Evolutionary conservation across 2,797 vertebrate genomes (phyloP).

Genomic region (Sebastes hubbsi): DNA sequence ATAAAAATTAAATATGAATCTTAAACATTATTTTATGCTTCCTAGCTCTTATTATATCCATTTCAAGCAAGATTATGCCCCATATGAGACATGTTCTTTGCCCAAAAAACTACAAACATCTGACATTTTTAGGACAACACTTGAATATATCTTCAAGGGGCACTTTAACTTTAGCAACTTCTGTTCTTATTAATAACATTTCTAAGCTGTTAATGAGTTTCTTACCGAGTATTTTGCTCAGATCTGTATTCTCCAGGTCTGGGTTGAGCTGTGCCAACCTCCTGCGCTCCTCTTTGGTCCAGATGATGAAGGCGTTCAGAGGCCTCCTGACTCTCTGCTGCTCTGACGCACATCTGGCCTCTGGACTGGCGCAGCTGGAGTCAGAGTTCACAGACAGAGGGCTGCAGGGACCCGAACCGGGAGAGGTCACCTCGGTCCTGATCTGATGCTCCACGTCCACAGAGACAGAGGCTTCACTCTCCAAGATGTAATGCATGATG

Average conservation of each 20-base stretch:
- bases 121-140: neutral
- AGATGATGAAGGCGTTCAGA: slow-evolving; percentile 88
- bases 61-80: neutral
- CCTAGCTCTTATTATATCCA: neutral
- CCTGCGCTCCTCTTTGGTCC: slow-evolving; percentile 87
- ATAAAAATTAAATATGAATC: too few species aligned
- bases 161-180: neutral
- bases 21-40: neutral
- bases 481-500: slow-evolving; percentile 71
- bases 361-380: slow-evolving; percentile 81
- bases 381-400: slow-evolving; percentile 80
- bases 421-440: slow-evolving; percentile 47
- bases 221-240: slow-evolving; percentile 88
- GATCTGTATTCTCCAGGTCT: slow-evolving; percentile 86
- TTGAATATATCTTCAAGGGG: fast-evolving
- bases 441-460: slow-evolving; percentile 37
- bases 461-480: slow-evolving; percentile 37
- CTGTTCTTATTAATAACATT: neutral
- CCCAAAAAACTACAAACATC: neutral
- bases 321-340: slow-evolving; percentile 83
- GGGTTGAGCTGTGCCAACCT: slow-evolving; percentile 86
- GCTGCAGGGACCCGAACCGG: slow-evolving; percentile 70
- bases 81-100: neutral
- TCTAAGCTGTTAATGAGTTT: neutral
- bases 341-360: slow-evolving; percentile 61